Evolutionary conservation across 2,113 vertebrate species (phyloP).

Genomic region (Ceyx cyanopectus): DNA sequence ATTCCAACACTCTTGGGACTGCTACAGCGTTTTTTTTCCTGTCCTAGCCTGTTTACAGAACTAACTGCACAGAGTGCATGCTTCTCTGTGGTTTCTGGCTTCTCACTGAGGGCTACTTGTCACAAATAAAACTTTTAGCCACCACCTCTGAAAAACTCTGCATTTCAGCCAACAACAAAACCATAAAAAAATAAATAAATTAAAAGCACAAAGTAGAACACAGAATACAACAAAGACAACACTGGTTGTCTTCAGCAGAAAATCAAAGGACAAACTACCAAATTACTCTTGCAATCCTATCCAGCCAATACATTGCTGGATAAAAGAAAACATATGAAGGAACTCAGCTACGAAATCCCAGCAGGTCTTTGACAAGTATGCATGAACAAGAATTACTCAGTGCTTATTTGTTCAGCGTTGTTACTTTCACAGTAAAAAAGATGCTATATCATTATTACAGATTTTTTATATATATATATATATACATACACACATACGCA

Average conservation of each 20-base stretch:
- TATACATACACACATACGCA: too few relatives aligned
- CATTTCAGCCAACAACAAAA: background rate
- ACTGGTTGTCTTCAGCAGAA: background rate
- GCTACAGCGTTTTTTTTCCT: background rate
- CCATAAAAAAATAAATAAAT: accelerated
- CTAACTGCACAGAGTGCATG: background rate
- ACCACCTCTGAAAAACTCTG: background rate
- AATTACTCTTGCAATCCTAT: background rate
- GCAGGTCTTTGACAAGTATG: background rate
- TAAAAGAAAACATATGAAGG: accelerated
- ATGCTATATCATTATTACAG: background rate
- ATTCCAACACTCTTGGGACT: background rate
- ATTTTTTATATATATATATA: too few relatives aligned
- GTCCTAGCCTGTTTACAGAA: background rate
- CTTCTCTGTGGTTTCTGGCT: background rate
- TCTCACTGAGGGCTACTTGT: background rate
- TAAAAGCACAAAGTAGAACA: background rate
- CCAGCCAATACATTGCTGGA: background rate
- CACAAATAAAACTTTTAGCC: background rate
- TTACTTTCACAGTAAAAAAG: background rate
- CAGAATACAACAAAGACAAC: background rate
- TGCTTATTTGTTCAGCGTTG: background rate
- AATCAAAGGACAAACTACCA: background rate
- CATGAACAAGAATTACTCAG: background rate
- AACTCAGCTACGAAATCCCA: background rate